Conservation (phyloP, 2,888 invertebrate genomes). For the Trypoxylon attenuatum region DNA sequence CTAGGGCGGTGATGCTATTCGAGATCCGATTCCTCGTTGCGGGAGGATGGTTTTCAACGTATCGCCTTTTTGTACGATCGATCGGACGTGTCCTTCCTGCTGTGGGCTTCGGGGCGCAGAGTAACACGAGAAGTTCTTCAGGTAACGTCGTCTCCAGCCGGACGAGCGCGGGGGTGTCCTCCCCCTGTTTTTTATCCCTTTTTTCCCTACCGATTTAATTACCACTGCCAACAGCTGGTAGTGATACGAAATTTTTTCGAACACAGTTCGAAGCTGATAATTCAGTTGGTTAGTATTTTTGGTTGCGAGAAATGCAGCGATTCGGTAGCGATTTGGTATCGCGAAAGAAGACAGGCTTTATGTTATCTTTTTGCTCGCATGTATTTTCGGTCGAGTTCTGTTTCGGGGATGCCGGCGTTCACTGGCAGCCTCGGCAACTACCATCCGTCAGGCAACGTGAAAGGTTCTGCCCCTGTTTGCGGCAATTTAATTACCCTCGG, state of each 20-base stretch:
- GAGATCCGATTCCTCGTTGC: conserved; percentile 30
- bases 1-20: background rate
- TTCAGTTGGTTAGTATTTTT: too few species aligned
- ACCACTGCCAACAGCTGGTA: conserved; percentile 46
- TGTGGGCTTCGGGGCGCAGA: conserved; percentile 27
- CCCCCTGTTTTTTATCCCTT: too few species aligned
- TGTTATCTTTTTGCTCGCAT: too few species aligned
- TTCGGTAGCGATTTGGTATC: too few species aligned
- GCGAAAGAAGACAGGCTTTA: too few species aligned
- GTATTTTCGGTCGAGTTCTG: too few species aligned
- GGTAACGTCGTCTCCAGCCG: conserved; percentile 31
- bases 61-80: conserved; percentile 23
- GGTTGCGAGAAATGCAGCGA: too few species aligned
- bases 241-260: too few species aligned
- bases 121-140: conserved; percentile 43
- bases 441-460: conserved; percentile 43
- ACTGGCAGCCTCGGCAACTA: too few species aligned
- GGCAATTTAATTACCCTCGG: conserved; percentile 53
- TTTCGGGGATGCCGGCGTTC: too few species aligned
- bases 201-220: conserved; percentile 48
- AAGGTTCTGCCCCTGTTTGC: conserved; percentile 50
- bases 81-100: conserved; percentile 46
- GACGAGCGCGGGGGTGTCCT: too few species aligned
- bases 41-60: background rate
- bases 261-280: too few species aligned